phyloP scores from a whole-genome alignment of 2,113 vertebrate species.

The Nothocercus nigrocapillus region DNA sequence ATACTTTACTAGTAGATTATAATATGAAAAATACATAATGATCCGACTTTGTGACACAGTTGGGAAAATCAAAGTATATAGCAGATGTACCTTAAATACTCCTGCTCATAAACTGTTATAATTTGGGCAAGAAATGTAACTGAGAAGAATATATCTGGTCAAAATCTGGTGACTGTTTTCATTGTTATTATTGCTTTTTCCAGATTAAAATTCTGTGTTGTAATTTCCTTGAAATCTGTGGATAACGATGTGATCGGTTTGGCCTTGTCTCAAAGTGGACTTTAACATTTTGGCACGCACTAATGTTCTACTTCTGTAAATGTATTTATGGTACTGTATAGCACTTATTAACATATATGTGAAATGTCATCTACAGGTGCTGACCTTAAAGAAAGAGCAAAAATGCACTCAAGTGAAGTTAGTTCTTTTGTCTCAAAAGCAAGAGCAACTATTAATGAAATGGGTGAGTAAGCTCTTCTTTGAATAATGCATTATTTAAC shows the following conservation, averaged over 20 bases:
- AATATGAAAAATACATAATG: neutral
- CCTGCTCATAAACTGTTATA: neutral
- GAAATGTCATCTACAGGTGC: constrained; percentile 85
- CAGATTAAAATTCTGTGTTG: neutral
- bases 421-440: constrained; percentile 94
- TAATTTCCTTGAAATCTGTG: constrained; percentile 59
- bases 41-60: constrained; percentile 43
- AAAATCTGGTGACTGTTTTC: neutral
- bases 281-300: neutral
- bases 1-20: neutral
- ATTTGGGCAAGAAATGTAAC: neutral
- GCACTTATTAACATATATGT: constrained; percentile 26
- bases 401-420: constrained; percentile 95
- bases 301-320: neutral
- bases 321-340: neutral
- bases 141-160: neutral
- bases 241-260: neutral
- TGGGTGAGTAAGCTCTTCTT: constrained; percentile 81
- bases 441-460: constrained; percentile 91
- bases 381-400: constrained; percentile 95
- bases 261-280: neutral
- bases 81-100: neutral
- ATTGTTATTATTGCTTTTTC: neutral
- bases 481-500: neutral
- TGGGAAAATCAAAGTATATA: neutral